Base-by-base conservation (phyloP, 2,888 invertebrate genomes). In the Dastarcus helophoroides region DNA sequence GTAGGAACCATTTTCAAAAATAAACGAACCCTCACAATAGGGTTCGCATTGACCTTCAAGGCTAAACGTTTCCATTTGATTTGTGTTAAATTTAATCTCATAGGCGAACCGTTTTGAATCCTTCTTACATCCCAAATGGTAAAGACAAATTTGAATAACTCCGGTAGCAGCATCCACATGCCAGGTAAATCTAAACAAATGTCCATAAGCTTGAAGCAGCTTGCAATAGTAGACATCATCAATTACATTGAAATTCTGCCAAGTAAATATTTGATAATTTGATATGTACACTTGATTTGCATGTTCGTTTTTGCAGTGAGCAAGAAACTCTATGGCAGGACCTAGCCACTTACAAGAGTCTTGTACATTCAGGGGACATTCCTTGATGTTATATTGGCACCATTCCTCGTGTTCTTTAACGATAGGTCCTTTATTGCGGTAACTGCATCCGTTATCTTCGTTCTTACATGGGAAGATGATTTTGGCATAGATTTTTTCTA, bases 171-270 rank as follows among this genome's bases (percentile, higher is more conserved):
- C n/a, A n/a, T n/a, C n/a, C n/a, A n/a, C n/a, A n/a, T 42, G 39
- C 43, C 43, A 44, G 8, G 42, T 41, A 11, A 40, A 24, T 14
- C 39, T 32, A 27, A 44, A 44, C 15, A 34, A 44, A 17, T 39
- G 29, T 3, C 32, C 16, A 22, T 37, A 35, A 15, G 33, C 26
- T 14, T 13, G 27, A 26, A 38, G 39, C 37, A 23, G 6, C 10
- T 6, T 10, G 6, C 7, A 5, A 10, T 6, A 23, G 24, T 7
- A 9, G 9, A 6, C 8, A 6, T 23, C 24, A 7, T 23, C 8
- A 10, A 10, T 23, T 7, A 9, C 8, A 7, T 9, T 7, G 11
- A 23, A 23, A 9, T 23, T 23, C 11, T 5, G 6, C 6, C 24
- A 23, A 10, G 7, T 9, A 5, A 23, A 10, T 6, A 10, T 23